These are phyloP conservation scores for Hylaeus volcanicus DNA, from an alignment of 1,140 invertebrate genomes.

Conservation along the genomic window DNA sequence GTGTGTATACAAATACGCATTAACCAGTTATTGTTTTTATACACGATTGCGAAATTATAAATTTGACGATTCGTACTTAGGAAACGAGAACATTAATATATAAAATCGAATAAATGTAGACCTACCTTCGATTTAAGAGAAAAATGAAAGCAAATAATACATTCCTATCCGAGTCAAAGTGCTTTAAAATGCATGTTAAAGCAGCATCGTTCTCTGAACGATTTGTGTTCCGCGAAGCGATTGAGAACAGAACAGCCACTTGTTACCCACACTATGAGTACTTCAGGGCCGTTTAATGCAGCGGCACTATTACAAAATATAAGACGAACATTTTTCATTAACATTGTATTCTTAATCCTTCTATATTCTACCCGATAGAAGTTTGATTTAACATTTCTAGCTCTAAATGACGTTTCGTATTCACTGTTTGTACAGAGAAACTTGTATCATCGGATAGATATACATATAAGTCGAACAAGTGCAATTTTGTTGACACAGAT, in stretches of 20 bases:
- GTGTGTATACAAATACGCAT: slow-evolving; percentile 17
- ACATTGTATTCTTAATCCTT: neutral
- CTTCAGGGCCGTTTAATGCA: slow-evolving; percentile 44
- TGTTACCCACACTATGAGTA: slow-evolving; percentile 64
- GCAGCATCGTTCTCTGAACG: slow-evolving; percentile 44
- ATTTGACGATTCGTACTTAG: slow-evolving; percentile 2
- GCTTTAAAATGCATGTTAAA: slow-evolving; percentile 44
- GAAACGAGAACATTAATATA: neutral
- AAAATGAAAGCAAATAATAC: neutral
- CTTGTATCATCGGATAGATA: neutral
- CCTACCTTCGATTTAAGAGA: slow-evolving; percentile 37
- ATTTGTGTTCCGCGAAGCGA: slow-evolving; percentile 68
- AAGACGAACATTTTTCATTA: neutral
- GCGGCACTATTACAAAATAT: slow-evolving; percentile 10
- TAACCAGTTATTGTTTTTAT: slow-evolving; percentile 26
- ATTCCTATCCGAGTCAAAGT: slow-evolving; percentile 28
- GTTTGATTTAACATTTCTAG: neutral
- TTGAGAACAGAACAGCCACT: slow-evolving; percentile 69
- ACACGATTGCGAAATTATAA: slow-evolving; percentile 40
- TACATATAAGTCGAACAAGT: neutral
- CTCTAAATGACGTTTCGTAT: neutral
- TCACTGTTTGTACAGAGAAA: too few relatives aligned
- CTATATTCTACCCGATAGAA: neutral
- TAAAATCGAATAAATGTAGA: neutral
- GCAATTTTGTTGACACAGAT: neutral